Evolutionary conservation across 2,888 invertebrate genomes (phyloP).

Genomic region (Caenorhabditis sulstoni): DNA sequence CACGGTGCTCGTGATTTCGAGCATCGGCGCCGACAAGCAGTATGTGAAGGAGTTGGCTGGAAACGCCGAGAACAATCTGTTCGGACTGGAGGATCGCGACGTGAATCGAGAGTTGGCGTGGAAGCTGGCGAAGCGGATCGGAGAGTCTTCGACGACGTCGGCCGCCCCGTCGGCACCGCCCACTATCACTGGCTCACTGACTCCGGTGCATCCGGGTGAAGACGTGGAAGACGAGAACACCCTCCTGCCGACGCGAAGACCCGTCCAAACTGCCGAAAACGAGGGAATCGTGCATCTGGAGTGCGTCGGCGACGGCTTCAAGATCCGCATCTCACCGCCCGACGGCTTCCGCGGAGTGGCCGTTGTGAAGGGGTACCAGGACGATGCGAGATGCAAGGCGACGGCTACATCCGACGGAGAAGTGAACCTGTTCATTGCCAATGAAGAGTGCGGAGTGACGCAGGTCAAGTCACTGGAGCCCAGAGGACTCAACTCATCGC

Average conservation of each 20-base stretch:
- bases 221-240: neutral
- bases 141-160: neutral
- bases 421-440: constrained; percentile 56
- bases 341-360: constrained; percentile 61
- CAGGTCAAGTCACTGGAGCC: constrained; percentile 62
- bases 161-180: neutral
- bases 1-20: constrained; percentile 73
- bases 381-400: constrained; percentile 64
- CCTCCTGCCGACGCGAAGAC: neutral
- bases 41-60: constrained; percentile 68
- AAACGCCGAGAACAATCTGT: constrained; percentile 37
- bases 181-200: neutral
- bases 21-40: constrained; percentile 69
- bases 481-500: constrained; percentile 51
- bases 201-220: constrained; percentile 15
- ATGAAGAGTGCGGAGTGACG: constrained; percentile 63
- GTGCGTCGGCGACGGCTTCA: constrained; percentile 63
- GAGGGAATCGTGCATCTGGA: constrained; percentile 56
- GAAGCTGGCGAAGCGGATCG: constrained; percentile 71
- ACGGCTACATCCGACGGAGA: constrained; percentile 23
- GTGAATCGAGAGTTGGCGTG: constrained; percentile 63
- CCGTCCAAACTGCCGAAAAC: neutral
- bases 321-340: constrained; percentile 61
- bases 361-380: constrained; percentile 67
- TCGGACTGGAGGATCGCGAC: constrained; percentile 37